Base-by-base conservation (phyloP, 2,113 vertebrate genomes). In the Xyrauchen texanus region DNA sequence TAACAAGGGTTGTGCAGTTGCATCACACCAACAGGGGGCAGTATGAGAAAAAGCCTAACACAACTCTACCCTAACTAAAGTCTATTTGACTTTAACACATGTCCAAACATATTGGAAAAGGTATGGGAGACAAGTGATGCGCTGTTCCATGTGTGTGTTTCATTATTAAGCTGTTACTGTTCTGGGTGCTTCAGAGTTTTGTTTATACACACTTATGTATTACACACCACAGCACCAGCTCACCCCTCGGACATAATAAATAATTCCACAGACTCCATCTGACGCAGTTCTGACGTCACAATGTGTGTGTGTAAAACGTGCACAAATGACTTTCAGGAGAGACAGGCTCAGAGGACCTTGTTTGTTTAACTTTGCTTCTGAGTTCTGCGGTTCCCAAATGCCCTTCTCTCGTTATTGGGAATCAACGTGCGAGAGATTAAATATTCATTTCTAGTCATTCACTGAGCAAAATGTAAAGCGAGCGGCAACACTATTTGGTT, bases 381-480 rank as follows among this genome's bases (percentile, higher is more conserved):
- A 55, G 13, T 53, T 75, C 10, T 8, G 58, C 60, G 5, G 72
- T 15, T 49, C 8, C 73, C 60, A 12, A 58, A 13, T 42, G 72
- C 57, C 45, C 4, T 42, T n/a, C 72, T 75, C 72, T 74, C 9
- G 0, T 67, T 58, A 61, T 34, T 68, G 51, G 15, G 34, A 77
- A 61, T 77, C 78, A 67, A 45, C 47, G 45, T 68, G 8, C 3
- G 66, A 68, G 34, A 60, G 53, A 12, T 78, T 2, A 78, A 78
- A 78, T 78, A 78, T 69, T 69, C 5, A 78, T 47, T 6, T 55
- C 3, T 11, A 21, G 66, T 61, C 68, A 11, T 68, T 51, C 8
- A 45, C 13, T 21, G 55, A 73, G 70, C 2, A 6, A 47, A 47
- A 61, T 8, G 12, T 73, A 73, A 73, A 2, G 42, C 60, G 44